phyloP scores from a whole-genome alignment of 2,888 invertebrate genomes.

The Incurvaria masculella region DNA sequence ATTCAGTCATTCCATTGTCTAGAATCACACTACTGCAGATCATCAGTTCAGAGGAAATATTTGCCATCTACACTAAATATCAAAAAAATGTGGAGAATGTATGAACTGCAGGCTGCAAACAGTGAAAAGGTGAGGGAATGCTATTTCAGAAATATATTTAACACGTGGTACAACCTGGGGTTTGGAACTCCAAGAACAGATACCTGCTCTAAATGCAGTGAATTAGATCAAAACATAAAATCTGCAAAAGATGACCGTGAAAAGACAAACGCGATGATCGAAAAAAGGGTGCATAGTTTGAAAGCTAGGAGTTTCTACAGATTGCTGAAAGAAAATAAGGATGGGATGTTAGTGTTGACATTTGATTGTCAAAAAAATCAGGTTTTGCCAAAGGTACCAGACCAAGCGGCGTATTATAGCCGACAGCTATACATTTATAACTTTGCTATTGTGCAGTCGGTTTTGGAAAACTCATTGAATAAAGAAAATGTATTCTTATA shows the following conservation, averaged over 20 bases:
- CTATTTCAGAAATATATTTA: constrained; percentile 17
- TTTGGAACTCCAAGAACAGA: constrained; percentile 18
- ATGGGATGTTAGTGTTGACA: constrained; percentile 13
- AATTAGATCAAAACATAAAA: constrained; percentile 18
- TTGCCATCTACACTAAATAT: not conserved
- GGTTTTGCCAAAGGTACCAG: constrained; percentile 15
- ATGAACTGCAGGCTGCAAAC: no score
- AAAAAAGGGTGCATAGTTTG: constrained; percentile 17
- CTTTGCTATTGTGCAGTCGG: constrained; percentile 9
- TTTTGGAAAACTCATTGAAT: constrained; percentile 5
- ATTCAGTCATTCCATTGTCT: constrained; percentile 1
- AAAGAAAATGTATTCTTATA: constrained; percentile 11
- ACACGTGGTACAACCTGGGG: constrained; percentile 17
- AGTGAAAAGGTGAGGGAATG: not conserved
- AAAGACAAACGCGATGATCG: constrained; percentile 16
- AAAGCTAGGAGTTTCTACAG: constrained; percentile 18
- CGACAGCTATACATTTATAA: constrained; percentile 14
- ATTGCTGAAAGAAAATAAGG: constrained; percentile 16
- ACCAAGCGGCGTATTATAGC: constrained; percentile 15
- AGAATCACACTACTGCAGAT: constrained; percentile 5
- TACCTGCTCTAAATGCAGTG: constrained; percentile 17
- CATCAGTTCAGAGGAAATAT: not conserved
- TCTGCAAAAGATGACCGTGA: constrained; percentile 14
- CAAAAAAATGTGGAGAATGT: not conserved
- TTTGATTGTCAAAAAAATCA: constrained; percentile 20